phyloP scores from a whole-genome alignment of 2,888 invertebrate species.

The Machimus atricapillus region DNA sequence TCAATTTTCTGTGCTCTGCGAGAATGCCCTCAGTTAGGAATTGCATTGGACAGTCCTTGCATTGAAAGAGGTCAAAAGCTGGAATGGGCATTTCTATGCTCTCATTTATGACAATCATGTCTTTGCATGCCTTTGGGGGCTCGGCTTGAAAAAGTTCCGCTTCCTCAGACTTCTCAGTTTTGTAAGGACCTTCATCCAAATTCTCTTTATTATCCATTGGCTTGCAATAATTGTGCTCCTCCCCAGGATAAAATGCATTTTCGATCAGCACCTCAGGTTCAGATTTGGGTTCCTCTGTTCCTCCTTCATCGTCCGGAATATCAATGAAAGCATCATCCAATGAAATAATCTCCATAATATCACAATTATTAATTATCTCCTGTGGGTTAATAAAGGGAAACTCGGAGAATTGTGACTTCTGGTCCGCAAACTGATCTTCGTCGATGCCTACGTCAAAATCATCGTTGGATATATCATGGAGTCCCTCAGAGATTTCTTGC shows the following conservation, averaged over 20 bases:
- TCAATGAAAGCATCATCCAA: slow-evolving; percentile 61
- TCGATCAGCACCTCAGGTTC: neutral
- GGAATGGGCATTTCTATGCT: slow-evolving; percentile 59
- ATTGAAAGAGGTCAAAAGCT: slow-evolving; percentile 46
- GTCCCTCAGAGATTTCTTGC: slow-evolving; percentile 58
- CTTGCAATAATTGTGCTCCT: slow-evolving; percentile 44
- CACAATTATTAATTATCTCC: slow-evolving; percentile 61
- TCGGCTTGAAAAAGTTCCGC: neutral
- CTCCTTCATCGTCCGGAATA: slow-evolving; percentile 57
- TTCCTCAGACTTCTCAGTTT: slow-evolving; percentile 42
- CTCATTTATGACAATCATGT: slow-evolving; percentile 60
- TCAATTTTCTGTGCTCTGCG: slow-evolving; percentile 32
- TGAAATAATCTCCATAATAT: slow-evolving; percentile 62
- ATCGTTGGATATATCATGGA: slow-evolving; percentile 48
- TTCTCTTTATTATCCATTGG: neutral
- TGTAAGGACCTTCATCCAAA: neutral
- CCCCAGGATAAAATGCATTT: neutral
- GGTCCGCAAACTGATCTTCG: slow-evolving; percentile 51
- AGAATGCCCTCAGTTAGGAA: slow-evolving; percentile 33
- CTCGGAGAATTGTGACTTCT: slow-evolving; percentile 57
- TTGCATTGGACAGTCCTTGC: slow-evolving; percentile 32
- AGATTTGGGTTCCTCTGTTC: neutral
- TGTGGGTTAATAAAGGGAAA: slow-evolving; percentile 58
- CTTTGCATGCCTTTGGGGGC: neutral
- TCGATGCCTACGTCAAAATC: neutral